Base-by-base conservation (phyloP, 1,140 invertebrate species). In the Hyposmocoma kahamanoa region DNA sequence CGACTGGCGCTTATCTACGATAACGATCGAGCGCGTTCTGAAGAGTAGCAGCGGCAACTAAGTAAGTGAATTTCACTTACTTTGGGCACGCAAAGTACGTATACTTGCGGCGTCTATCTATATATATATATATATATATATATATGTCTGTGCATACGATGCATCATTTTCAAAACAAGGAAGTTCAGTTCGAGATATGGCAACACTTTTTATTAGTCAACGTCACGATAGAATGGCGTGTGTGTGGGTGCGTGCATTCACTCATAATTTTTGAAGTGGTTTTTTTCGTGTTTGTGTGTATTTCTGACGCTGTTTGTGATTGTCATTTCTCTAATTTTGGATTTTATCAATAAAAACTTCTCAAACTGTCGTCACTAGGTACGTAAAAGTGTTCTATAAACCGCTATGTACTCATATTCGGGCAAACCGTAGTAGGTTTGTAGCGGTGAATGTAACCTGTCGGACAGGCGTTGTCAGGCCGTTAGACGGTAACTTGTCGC, bases 331-430 rank as follows among this genome's bases (percentile, higher is more conserved):
- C 67, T 77, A 71, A 75, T 63, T 75, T 81, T 79, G 76, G 78
- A 82, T 81, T 78, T 83, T 71, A 81, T 84, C 68, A 84, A 66
- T 81, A 76, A 84, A 41, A 82, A 84, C 72, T 72, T 53, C 53
- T 66, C 78, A 84, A 82, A 77, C 78, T 83, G 78, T 72, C 59
- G 68, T 70, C 63, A 72, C 66, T 64, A 70, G 77, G 77, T 81
- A 76, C 46, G 75, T 79, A 74, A 56, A 42, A 43, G n/a, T 67
- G 53, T 47, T 19, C 50, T 62, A 64, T 53, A 36, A 42, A 34
- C 26, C 8, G 18, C 42, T 46, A 49, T 41, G 19, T 43, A 18
- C 24, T 32, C 41, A 28, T 42, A 48, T 51, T 45, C 17, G 4
- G 18, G 4, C 22, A n/a, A 11, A 11, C 2, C 10, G 13, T 49